Evolutionary conservation across 2,888 invertebrate genomes (phyloP), one percentile per base, ranked within the genome.

Genomic region (Tenthredo scrophulariae): DNA sequence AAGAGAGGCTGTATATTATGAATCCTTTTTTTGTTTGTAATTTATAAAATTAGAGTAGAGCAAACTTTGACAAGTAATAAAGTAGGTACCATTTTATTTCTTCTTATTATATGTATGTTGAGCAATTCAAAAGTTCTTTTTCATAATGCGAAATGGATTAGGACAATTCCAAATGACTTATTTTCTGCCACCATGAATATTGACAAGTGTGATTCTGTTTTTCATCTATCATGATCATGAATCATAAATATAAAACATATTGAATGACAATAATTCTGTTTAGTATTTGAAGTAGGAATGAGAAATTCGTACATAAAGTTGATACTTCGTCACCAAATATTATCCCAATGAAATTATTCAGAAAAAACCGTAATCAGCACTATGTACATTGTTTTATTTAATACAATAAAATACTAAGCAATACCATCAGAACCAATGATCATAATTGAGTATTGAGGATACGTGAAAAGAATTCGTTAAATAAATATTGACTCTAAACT

Each of bases 51-150:
- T 72, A 84, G 46, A 84, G 50, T 89, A 89, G 87, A 92, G 92
- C 90, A 92, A 92, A 92, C 93, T 93, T 93, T 93, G 93, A 93
- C 92, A 92, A 93, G 92, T 91, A 91, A 92, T 90, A 91, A 91
- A 93, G 93, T 92, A 92, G 93, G 93, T 92, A 92, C 92, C 92
- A 91, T 91, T 87, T 83, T 18, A 83, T 83, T 67, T 65, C 50
- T n/a, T 58, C 22, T 62, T 80, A 37, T 50, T 29, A 50, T 65
- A 80, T 37, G 40, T 29, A 67, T 43, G 54, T 54, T 2, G 54
- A 70, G 18, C 10, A n/a, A 62, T 83, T 65, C 26, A 43, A 22
- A n/a, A 70, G 3, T 67, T 46, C 26, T 46, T 18, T 70, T 46
- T 18, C 13, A 62, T 26, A 46, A 29, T 67, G 29, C n/a, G 67